Evolutionary conservation across 2,888 invertebrate genomes (phyloP).

Genomic region (Odiellus spinosus): DNA sequence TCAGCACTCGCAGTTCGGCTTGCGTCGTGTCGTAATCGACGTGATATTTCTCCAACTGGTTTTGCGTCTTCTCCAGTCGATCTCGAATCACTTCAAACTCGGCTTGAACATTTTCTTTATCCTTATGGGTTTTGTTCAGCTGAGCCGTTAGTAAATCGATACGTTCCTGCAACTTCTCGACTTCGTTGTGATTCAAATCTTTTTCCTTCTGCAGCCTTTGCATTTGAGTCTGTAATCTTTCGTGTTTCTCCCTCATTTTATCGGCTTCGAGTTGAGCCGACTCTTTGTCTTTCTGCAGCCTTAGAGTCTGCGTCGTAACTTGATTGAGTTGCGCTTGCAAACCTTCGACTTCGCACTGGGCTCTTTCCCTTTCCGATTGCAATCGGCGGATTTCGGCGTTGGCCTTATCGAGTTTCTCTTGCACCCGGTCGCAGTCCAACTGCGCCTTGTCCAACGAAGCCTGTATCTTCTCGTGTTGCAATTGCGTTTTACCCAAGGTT

Average conservation of each 20-base stretch:
- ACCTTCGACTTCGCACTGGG: conserved; percentile 76
- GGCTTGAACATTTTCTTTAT: conserved; percentile 64
- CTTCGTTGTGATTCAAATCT: conserved; percentile 62
- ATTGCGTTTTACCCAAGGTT: conserved; percentile 74
- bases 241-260: conserved; percentile 69
- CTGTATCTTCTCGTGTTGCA: conserved; percentile 80
- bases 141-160: conserved; percentile 65
- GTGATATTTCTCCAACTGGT: conserved; percentile 34
- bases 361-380: conserved; percentile 78
- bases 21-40: conserved; percentile 71
- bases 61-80: conserved; percentile 60
- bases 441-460: conserved; percentile 74
- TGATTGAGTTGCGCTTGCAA: conserved; percentile 75
- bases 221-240: conserved; percentile 61
- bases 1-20: conserved; percentile 66
- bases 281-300: conserved; percentile 79
- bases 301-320: conserved; percentile 64
- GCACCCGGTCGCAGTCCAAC: conserved; percentile 25
- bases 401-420: conserved; percentile 24
- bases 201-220: conserved; percentile 72
- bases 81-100: conserved; percentile 75
- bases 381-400: conserved; percentile 22
- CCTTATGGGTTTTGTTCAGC: conserved; percentile 62
- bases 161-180: conserved; percentile 62
- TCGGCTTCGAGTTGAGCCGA: conserved; percentile 66